Evolutionary conservation across 2,113 vertebrate species (phyloP).

Genomic region (Corynorhinus townsendii): DNA sequence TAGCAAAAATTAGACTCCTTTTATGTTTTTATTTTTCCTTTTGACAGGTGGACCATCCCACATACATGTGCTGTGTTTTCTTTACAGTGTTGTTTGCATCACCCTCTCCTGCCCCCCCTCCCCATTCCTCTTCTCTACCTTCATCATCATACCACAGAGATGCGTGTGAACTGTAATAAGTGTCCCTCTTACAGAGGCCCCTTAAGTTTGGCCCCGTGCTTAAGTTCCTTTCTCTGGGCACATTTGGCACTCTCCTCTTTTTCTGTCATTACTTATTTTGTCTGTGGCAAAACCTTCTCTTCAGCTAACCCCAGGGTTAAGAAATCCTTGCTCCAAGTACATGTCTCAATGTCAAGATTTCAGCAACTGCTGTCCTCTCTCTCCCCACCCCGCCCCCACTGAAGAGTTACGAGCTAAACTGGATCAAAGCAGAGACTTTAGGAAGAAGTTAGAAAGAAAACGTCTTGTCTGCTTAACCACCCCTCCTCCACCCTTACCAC

Average conservation of each 20-base stretch:
- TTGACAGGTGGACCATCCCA: neutral
- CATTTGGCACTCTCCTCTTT: neutral
- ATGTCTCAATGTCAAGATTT: slow-evolving; percentile 31
- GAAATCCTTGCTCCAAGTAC: slow-evolving; percentile 14
- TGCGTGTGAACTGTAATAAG: neutral
- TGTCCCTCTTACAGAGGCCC: accelerated
- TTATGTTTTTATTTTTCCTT: neutral
- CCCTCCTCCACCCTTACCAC: neutral
- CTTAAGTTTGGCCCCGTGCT: accelerated
- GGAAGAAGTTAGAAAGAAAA: neutral
- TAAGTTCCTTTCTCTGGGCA: neutral
- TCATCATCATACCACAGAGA: neutral
- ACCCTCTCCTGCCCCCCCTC: accelerated
- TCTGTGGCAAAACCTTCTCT: neutral
- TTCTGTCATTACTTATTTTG: neutral
- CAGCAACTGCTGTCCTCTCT: neutral
- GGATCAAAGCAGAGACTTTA: neutral
- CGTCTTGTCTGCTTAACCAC: neutral
- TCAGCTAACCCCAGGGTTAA: neutral
- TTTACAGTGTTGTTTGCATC: neutral
- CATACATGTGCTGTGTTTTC: neutral
- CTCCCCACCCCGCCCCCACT: neutral
- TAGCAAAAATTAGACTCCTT: neutral
- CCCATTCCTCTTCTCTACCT: neutral
- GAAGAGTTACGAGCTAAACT: neutral